These are phyloP conservation scores for Tribolium madens DNA, from an alignment of 1,140 invertebrate species.

Conservation along the genomic window DNA sequence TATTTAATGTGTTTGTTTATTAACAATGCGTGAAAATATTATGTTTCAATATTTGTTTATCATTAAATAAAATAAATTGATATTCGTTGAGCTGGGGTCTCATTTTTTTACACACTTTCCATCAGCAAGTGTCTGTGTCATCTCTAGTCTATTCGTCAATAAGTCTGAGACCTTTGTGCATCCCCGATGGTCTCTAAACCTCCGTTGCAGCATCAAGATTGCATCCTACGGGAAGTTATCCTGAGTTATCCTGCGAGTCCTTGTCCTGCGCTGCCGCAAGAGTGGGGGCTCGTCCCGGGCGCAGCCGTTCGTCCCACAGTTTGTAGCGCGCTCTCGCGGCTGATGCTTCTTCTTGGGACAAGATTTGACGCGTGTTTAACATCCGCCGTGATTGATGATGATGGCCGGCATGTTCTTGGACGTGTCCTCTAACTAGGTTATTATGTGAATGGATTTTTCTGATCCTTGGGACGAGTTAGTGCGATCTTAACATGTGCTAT, in stretches of 20 bases:
- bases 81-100: no score
- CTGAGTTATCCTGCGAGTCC: conserved; percentile 46
- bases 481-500: conserved; percentile 19
- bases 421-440: conserved; percentile 32
- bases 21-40: no score
- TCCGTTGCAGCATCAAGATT: conserved; percentile 32
- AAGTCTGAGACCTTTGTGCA: neutral
- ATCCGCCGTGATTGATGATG: conserved; percentile 31
- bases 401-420: conserved; percentile 13
- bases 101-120: no score
- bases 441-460: conserved; percentile 26
- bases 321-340: conserved; percentile 49
- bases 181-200: neutral
- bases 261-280: conserved; percentile 51
- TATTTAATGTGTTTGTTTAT: no score
- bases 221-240: conserved; percentile 40
- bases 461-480: conserved; percentile 5
- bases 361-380: conserved; percentile 36
- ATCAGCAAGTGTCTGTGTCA: conserved; percentile 15
- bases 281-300: conserved; percentile 60
- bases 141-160: neutral
- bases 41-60: no score
- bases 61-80: no score
- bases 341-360: conserved; percentile 41
- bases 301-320: conserved; percentile 58